Evolutionary conservation across 2,888 invertebrate species (phyloP).

Genomic region (Hirtodrosophila alboralis): DNA sequence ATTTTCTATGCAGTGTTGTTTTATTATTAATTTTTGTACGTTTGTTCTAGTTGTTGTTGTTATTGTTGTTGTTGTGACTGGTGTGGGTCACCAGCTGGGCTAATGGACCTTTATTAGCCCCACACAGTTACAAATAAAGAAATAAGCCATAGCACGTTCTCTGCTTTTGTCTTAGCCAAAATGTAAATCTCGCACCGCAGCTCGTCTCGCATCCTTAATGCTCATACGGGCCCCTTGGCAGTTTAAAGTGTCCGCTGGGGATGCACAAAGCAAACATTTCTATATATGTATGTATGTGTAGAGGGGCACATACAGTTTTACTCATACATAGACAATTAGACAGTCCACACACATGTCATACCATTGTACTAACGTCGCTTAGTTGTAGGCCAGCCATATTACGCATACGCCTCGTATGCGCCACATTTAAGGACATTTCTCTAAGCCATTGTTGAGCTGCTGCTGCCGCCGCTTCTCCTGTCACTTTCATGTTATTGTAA

Average conservation of each 20-base stretch:
- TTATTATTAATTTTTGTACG: slow-evolving; percentile 72
- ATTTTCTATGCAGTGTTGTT: slow-evolving; percentile 69
- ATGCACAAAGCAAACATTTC: slow-evolving; percentile 49
- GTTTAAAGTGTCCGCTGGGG: slow-evolving; percentile 73
- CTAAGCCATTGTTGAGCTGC: slow-evolving; percentile 56
- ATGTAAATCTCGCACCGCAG: slow-evolving; percentile 61
- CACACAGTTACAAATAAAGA: slow-evolving; percentile 9
- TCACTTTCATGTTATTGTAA: slow-evolving; percentile 49
- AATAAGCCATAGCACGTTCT: slow-evolving; percentile 6
- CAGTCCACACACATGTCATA: slow-evolving; percentile 37
- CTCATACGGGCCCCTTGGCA: slow-evolving; percentile 57
- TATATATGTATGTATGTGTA: neutral
- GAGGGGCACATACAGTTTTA: slow-evolving; percentile 2
- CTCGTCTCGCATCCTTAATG: slow-evolving; percentile 63
- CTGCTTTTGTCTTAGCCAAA: slow-evolving; percentile 30
- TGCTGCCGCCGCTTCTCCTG: too few species aligned
- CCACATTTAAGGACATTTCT: slow-evolving; percentile 31
- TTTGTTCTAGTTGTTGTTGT: slow-evolving; percentile 34
- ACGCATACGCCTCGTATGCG: slow-evolving; percentile 33
- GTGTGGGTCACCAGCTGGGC: slow-evolving; percentile 45
- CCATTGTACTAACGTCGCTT: slow-evolving; percentile 50
- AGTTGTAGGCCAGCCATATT: slow-evolving; percentile 44
- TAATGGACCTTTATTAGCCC: slow-evolving; percentile 62
- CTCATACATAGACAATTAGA: slow-evolving; percentile 62
- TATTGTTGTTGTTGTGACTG: slow-evolving; percentile 20